Evolutionary conservation across 1,140 invertebrate species (phyloP), one percentile per base, ranked within the genome.

Genomic region (Leptinotarsa texana): DNA sequence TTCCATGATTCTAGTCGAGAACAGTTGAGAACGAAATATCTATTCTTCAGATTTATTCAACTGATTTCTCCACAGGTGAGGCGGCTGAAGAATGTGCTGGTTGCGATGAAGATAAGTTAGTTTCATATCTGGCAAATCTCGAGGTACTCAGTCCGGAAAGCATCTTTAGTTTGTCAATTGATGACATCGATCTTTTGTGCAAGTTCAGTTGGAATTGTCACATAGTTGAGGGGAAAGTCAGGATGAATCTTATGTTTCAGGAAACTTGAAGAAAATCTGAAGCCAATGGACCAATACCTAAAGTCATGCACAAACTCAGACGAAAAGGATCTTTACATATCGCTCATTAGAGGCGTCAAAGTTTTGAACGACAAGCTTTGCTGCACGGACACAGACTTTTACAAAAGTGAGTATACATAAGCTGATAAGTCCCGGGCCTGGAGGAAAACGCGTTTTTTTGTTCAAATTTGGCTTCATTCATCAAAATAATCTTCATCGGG

Each of bases 31-130:
- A 42, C 33, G 8, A 42, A 42, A 42, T 11, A 42, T 42, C 8
- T 42, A 42, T 42, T 42, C 8, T 11, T 11, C 33, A 6, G 33
- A 42, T 42, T 42, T 11, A 42, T 42, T 11, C 8, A 42, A 42
- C 8, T 8, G 8, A 42, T 11, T 42, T 42, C 2, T 42, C 33
- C 33, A 42, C 33, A 42, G 33, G 33, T 42, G 33, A 1, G 3
- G 11, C 8, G 33, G 6, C 33, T 13, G 8, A 62, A 62, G 61
- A 62, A 8, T 62, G 61, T 21, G 15, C 4, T n/a, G 61, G 61
- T 62, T 62, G 61, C 61, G 21, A 62, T 62, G 61, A 62, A n/a
- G 61, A 62, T 62, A 62, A n/a, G 5, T 17, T 62, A 62, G 15
- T 62, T n/a, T n/a, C 17, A 62, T 21, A 62, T 62, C 2, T 62